Percentiles rank a stretch among this genome's conserved stretches.
Conservation (phyloP, 2,888 invertebrate species). For the Tachina grossa region DNA sequence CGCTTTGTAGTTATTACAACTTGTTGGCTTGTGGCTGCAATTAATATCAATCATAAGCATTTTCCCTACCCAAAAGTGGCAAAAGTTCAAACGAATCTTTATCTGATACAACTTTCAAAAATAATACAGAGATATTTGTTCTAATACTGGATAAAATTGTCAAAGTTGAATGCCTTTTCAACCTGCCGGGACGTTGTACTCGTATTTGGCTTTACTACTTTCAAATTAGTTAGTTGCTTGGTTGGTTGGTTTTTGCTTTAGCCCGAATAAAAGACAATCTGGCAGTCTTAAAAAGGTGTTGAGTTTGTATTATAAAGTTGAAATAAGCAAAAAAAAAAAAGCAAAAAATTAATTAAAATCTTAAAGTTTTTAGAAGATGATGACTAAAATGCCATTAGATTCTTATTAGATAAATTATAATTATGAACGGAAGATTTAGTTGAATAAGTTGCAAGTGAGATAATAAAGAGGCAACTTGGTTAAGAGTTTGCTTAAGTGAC, state of each 20-base stretch:
- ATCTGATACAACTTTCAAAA: conserved; percentile 64
- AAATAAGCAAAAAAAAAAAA: conserved; percentile 24
- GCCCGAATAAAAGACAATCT: conserved; percentile 23
- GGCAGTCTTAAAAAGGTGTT: conserved; percentile 23
- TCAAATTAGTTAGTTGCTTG: conserved; percentile 54
- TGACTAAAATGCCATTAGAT: conserved; percentile 4
- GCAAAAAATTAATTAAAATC: conserved; percentile 33
- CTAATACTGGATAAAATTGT: conserved; percentile 28
- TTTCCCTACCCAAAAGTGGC: conserved; percentile 46
- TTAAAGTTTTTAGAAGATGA: conserved; percentile 15
- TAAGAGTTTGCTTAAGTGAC: too few relatives aligned
- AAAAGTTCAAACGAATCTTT: conserved; percentile 65
- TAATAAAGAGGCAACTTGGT: neutral
- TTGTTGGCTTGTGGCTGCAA: conserved; percentile 67
- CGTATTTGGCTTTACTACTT: conserved; percentile 47
- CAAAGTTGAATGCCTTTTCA: conserved; percentile 40
- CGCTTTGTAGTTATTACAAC: conserved; percentile 52
- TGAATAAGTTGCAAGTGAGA: neutral
- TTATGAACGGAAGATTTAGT: neutral
- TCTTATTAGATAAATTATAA: conserved; percentile 15
- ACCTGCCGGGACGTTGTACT: neutral
- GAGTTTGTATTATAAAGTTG: neutral
- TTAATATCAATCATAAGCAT: conserved; percentile 69
- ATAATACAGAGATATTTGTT: conserved; percentile 47
- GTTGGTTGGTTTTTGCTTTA: conserved; percentile 14